Base-by-base conservation (phyloP, 2,113 vertebrate genomes). In the Tympanuchus pallidicinctus region DNA sequence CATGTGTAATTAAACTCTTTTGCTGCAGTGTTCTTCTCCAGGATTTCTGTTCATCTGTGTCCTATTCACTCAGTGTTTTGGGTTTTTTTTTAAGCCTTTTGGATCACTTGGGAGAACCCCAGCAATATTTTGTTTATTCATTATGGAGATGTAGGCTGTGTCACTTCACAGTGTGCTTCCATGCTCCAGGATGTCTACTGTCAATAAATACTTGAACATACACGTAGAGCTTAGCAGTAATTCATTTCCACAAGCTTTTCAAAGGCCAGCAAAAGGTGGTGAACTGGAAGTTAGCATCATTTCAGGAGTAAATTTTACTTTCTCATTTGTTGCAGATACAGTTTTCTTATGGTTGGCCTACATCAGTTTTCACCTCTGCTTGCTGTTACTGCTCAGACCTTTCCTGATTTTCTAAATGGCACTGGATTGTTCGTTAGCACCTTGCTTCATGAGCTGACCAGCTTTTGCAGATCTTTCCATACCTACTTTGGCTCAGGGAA, bases 101-200 rank as follows among this genome's bases (percentile, higher is more conserved):
- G 48, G 34, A 42, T n/a, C 7, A 27, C 4, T 40, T 32, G 13
- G 72, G 42, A 63, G 6, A 25, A 3, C 4, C 27, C 19, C 24
- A 10, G 32, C 13, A 30, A 7, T 66, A 0, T 28, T 25, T 59
- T 57, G n/a, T 56, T 48, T 82, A 21, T 50, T 40, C 48, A 52
- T 12, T 13, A 25, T 57, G 65, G 66, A 54, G 24, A 8, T 42
- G 18, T n/a, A n/a, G 40, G 36, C 69, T 67, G 30, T 2, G 1
- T 72, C 42, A 13, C 6, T 1, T 38, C 2, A 0, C n/a, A 1
- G 0, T 73, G 0, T 73, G 12, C 40, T 27, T 47, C 43, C 47
- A 6, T 48, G 25, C 48, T n/a, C 22, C 42, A 18, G 47, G 54
- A 16, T 48, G 27, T 10, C 59, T 43, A 28, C 38, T n/a, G 22